Base-by-base conservation (phyloP, 2,888 invertebrate genomes). In the Pteria penguin region DNA sequence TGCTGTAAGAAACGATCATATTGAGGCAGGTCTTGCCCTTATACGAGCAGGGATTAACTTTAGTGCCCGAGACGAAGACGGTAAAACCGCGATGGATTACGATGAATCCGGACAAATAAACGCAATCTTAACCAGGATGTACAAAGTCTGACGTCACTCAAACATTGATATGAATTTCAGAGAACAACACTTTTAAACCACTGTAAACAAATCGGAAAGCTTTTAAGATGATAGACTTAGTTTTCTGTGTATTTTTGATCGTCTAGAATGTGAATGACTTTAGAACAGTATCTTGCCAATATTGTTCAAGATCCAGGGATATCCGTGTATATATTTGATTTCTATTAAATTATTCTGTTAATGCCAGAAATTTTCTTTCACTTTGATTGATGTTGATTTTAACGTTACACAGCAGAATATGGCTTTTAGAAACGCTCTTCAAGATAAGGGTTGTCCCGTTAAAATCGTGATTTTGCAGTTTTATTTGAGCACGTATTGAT, bases 51-150 rank as follows among this genome's bases (percentile, higher is more conserved):
- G 87, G n/a, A 84, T 84, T 24, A 83, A 87, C 29, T 55, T 72
- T 26, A 79, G 83, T 5, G 71, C 83, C 1, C 74, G 81, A 5
- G 88, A 89, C 67, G 84, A 84, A 63, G 80, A 84, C 31, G 81
- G 83, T 55, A 83, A 79, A 65, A 75, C 68, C 1, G 86, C 87
- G 0, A 79, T 83, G 33, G 82, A 83, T 54, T 86, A 84, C 71
- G 84, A 79, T 29, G 69, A 76, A 60, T 31, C 69, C 14, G 75
- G 79, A 67, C 52, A 70, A 66, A 45, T 76, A 24, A 68, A 67
- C 57, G 55, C 55, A 32, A 68, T 68, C 29, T 55, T 68, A 24
- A 68, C 68, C 45, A 72, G 66, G 36, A 36, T 72, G 66, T 69
- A 27, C 32, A 29, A 32, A 57, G 57, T 57, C 4, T 68, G 52